These are phyloP conservation scores for Scaptodrosophila latifasciaeformis DNA, from an alignment of 2,888 invertebrate species.

Conservation along the genomic window DNA sequence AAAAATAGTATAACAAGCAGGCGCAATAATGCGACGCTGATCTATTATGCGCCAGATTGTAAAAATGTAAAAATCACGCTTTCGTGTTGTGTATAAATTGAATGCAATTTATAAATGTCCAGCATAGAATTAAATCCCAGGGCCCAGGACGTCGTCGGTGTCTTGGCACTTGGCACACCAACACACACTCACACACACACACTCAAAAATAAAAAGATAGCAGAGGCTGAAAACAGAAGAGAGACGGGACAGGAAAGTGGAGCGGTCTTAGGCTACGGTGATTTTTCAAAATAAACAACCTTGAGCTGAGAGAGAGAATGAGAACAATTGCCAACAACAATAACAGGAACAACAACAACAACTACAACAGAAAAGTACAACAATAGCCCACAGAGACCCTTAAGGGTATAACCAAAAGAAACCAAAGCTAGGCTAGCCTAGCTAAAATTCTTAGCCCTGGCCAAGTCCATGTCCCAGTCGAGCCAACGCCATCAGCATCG, in stretches of 20 bases:
- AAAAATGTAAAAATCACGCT: constrained; percentile 70
- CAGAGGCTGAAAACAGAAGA: not conserved
- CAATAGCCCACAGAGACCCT: constrained; percentile 45
- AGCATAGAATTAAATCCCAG: constrained; percentile 69
- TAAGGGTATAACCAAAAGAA: constrained; percentile 19
- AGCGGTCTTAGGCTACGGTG: constrained; percentile 28
- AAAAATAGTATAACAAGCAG: constrained; percentile 1
- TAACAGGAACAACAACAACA: not conserved
- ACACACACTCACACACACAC: too few relatives aligned
- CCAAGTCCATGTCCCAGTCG: constrained; percentile 45
- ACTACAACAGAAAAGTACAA: constrained; percentile 20
- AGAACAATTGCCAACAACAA: constrained; percentile 55
- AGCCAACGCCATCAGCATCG: constrained; percentile 32
- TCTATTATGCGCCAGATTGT: constrained; percentile 67
- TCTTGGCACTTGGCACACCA: too few relatives aligned
- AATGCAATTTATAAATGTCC: constrained; percentile 74
- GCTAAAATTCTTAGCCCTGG: not conserved
- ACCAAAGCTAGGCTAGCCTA: constrained; percentile 3
- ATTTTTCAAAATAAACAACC: constrained; percentile 69
- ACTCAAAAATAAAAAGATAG: too few relatives aligned
- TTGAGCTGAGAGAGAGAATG: too few relatives aligned
- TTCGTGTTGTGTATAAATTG: constrained; percentile 73
- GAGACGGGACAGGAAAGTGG: too few relatives aligned
- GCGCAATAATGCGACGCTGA: constrained; percentile 55
- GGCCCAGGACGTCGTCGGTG: constrained; percentile 10